Conservation (phyloP, 1,140 invertebrate species). For the Adelges cooleyi region DNA sequence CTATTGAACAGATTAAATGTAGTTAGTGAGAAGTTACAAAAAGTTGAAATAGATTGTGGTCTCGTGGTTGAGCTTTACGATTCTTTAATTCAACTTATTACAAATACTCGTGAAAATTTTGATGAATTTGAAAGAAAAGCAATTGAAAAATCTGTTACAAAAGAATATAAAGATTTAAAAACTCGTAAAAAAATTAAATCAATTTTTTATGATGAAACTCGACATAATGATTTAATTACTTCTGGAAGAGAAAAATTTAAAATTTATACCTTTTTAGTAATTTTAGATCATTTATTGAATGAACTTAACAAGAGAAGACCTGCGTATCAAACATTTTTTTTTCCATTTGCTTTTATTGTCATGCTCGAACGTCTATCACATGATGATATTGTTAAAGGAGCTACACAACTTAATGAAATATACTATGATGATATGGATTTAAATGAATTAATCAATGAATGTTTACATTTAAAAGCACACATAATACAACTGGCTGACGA, state of each 20-base stretch:
- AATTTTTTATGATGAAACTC: background rate
- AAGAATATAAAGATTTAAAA: background rate
- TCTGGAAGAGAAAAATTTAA: background rate
- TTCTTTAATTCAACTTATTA: background rate
- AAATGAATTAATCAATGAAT: conserved; percentile 17
- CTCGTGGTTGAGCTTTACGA: background rate
- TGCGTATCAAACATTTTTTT: background rate
- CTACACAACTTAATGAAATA: conserved; percentile 17
- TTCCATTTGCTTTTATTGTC: conserved; percentile 2
- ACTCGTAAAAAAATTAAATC: background rate
- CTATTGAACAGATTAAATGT: background rate
- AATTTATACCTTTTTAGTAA: background rate
- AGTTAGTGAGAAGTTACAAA: background rate
- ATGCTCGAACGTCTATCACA: conserved; percentile 3
- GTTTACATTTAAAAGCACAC: conserved; percentile 6
- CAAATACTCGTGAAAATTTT: background rate
- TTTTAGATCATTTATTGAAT: background rate
- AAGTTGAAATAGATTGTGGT: conserved; percentile 13
- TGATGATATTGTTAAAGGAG: conserved; percentile 14
- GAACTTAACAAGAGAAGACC: background rate
- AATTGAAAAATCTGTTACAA: background rate
- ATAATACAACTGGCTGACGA: conserved; percentile 10
- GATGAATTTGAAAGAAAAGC: background rate
- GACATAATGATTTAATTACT: background rate
- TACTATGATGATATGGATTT: conserved; percentile 14